Conservation (phyloP, 2,888 invertebrate genomes). For the Myathropa florea region DNA sequence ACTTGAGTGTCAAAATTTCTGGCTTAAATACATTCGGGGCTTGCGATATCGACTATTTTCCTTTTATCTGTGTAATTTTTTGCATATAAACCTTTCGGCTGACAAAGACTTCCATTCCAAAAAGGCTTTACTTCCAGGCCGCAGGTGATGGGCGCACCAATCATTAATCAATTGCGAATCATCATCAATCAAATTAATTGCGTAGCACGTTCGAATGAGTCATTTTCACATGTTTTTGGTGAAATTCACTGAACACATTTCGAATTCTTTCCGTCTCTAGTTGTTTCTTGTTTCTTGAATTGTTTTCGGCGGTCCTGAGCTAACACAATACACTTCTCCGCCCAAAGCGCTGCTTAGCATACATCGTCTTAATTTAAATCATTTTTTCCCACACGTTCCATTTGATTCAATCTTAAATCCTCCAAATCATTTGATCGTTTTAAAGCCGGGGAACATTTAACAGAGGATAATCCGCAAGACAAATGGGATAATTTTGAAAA, state of each 20-base stretch:
- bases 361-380: not conserved
- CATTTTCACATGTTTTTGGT: not conserved
- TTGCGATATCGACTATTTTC: not conserved
- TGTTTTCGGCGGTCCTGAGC: not conserved
- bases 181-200: not conserved
- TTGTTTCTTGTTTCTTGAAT: too few relatives aligned
- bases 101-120: not conserved
- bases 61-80: not conserved
- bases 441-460: not conserved
- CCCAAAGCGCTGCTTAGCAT: not conserved
- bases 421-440: not conserved
- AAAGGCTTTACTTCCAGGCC: not conserved
- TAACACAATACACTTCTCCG: not conserved
- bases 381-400: not conserved
- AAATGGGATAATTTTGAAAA: not conserved
- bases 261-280: not conserved
- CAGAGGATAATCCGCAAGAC: not conserved
- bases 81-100: not conserved
- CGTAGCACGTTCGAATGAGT: not conserved
- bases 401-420: not conserved
- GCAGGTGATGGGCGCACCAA: not conserved
- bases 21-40: not conserved
- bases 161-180: not conserved
- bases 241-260: not conserved
- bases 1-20: not conserved